Evolutionary conservation across 2,797 vertebrate species (phyloP).

Genomic region (Apogon hyalosoma): DNA sequence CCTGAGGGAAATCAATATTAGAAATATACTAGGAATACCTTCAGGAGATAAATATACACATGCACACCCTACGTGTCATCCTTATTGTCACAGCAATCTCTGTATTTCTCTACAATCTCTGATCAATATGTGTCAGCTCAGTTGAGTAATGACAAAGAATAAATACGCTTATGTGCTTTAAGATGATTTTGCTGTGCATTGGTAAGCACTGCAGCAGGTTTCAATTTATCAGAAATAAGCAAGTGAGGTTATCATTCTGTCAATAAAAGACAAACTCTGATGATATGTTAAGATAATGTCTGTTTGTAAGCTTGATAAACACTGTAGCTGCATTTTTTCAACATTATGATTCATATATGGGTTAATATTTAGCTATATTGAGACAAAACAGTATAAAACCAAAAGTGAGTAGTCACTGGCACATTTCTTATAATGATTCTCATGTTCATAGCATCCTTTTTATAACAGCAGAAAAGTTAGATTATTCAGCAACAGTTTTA

Average conservation of each 20-base stretch:
- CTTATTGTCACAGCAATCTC: constrained; percentile 12
- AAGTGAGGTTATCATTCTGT: constrained; percentile 19
- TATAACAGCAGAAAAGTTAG: constrained; percentile 1
- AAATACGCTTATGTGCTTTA: constrained; percentile 2
- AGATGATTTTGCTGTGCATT: constrained; percentile 5
- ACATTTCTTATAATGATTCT: no score
- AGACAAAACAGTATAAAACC: neutral
- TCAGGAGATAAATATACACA: constrained; percentile 11
- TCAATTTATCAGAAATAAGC: neutral
- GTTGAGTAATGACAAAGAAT: constrained; percentile 9
- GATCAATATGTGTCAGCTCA: constrained; percentile 29
- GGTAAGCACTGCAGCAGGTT: neutral
- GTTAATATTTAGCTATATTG: neutral
- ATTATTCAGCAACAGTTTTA: neutral
- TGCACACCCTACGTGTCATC: neutral
- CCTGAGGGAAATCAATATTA: constrained; percentile 22
- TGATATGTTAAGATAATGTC: neutral
- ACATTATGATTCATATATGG: neutral
- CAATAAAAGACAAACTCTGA: neutral
- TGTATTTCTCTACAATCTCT: constrained; percentile 10
- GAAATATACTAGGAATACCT: constrained; percentile 1
- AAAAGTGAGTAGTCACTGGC: neutral
- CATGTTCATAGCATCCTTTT: neutral
- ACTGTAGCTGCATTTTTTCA: neutral
- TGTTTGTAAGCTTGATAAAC: neutral